Base-by-base conservation (phyloP, 2,797 vertebrate genomes). In the Periophthalmus magnuspinnatus region DNA sequence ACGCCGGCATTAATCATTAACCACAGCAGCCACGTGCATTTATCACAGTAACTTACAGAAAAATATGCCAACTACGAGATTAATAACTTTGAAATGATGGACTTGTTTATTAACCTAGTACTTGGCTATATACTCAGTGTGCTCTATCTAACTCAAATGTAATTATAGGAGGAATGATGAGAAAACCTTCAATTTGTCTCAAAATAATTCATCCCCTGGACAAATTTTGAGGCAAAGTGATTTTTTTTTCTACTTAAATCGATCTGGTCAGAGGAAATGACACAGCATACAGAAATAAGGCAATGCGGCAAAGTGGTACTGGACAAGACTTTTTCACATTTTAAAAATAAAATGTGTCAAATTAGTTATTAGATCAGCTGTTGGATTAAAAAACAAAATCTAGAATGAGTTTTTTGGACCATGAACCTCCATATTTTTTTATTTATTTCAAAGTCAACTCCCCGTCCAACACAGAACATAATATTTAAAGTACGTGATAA, bases 1-100 rank as follows among this genome's bases (percentile, higher is more conserved):
- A 78, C 64, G 65, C 45, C 58, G 68, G 64, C 75, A 86, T 83
- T 70, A 77, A 83, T 84, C 67, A 85, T 87, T 71, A 69, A 67
- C 71, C 66, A 69, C 68, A 69, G 69, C 54, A 76, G 78, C 56
- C 16, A 73, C 38, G 58, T 73, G 22, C 45, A 81, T 83, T 67
- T 65, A 76, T 65, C 80, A 71, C 57, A 77, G 47, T 73, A 79
- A 68, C 70, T 70, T 56, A 71, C 61, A 68, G 54, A 81, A 77
- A 76, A 68, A 70, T 71, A 67, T 67, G 70, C 56, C 71, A 65
- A 68, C 10, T 57, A 66, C 76, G 41, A 65, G 54, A 76, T 41
- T 67, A 58, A 74, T 38, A 59, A 73, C 56, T 56, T 73, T 65
- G 63, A 63, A 71, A 75, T 70, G 54, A 70, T 57, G 28, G 47